Conservation (phyloP, 2,888 invertebrate species). For the Aphidius colemani region DNA sequence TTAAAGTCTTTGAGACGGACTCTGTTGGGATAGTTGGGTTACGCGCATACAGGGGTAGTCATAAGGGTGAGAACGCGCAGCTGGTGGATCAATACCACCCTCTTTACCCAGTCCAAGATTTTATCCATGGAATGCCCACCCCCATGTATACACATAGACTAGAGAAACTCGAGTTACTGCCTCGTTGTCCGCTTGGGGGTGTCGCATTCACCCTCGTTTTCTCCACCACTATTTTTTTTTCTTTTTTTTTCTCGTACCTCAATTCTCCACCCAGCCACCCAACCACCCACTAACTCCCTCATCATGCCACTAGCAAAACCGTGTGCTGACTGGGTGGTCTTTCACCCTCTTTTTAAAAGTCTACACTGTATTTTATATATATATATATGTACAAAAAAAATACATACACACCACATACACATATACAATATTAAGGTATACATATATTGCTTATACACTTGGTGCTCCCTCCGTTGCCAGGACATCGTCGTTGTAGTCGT, state of each 20-base stretch:
- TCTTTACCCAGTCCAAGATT: conserved; percentile 38
- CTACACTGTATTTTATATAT: neutral
- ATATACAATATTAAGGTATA: too few relatives aligned
- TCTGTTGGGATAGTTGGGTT: neutral
- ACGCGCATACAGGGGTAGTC: neutral
- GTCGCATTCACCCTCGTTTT: conserved; percentile 32
- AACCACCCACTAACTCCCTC: neutral
- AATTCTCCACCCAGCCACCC: conserved; percentile 14
- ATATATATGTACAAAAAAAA: conserved; percentile 6
- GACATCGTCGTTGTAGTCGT: conserved; percentile 20
- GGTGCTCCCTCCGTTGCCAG: conserved; percentile 29
- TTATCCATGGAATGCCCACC: conserved; percentile 27
- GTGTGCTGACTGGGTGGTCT: too few relatives aligned
- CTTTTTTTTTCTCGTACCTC: neutral
- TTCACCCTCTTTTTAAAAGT: conserved; percentile 2
- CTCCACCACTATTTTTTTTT: neutral
- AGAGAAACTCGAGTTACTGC: conserved; percentile 19
- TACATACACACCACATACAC: neutral
- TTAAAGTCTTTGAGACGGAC: neutral
- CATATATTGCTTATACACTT: neutral
- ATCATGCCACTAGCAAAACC: too few relatives aligned
- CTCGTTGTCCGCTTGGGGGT: conserved; percentile 38
- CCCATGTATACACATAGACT: conserved; percentile 12
- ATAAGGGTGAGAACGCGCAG: conserved; percentile 52
- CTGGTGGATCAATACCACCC: conserved; percentile 58